Percentiles rank a stretch among this genome's conserved stretches.
Evolutionary conservation across 2,113 vertebrate genomes (phyloP).

Genomic region (Arvicanthis niloticus): DNA sequence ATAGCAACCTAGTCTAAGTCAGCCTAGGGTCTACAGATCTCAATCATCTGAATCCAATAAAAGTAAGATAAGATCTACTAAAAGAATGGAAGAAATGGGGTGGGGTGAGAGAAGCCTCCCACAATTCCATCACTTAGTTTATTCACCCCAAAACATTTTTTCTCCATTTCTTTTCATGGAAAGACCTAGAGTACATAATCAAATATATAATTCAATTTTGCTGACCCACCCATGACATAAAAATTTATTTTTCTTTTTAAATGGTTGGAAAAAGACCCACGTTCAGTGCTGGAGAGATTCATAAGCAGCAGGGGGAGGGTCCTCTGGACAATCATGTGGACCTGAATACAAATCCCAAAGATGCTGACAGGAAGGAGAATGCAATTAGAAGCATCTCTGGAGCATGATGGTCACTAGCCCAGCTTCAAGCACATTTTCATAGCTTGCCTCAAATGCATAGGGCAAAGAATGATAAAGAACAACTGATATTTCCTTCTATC

Average conservation of each 20-base stretch:
- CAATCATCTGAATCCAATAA: rapidly evolving
- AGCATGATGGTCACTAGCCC: neutral
- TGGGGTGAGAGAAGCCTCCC: no score
- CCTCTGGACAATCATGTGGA: neutral
- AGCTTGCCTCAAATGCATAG: neutral
- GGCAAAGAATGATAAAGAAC: no score
- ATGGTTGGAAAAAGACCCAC: neutral
- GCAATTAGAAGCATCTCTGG: neutral
- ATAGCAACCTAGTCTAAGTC: neutral
- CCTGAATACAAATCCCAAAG: neutral
- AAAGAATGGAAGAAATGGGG: neutral
- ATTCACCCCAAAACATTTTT: neutral
- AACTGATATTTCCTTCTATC: neutral
- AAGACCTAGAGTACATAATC: neutral
- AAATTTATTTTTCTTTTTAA: neutral
- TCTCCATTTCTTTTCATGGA: neutral
- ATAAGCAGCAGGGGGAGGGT: neutral
- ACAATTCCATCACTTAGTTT: neutral
- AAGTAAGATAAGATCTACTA: neutral
- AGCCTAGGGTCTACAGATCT: neutral
- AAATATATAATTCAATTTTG: neutral
- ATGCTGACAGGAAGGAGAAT: neutral
- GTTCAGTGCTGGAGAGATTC: neutral
- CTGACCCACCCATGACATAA: neutral
- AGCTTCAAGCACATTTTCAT: neutral